These are phyloP conservation scores for Tenebrosternarchus preto DNA, from an alignment of 2,113 vertebrate genomes.

Conservation along the genomic window DNA sequence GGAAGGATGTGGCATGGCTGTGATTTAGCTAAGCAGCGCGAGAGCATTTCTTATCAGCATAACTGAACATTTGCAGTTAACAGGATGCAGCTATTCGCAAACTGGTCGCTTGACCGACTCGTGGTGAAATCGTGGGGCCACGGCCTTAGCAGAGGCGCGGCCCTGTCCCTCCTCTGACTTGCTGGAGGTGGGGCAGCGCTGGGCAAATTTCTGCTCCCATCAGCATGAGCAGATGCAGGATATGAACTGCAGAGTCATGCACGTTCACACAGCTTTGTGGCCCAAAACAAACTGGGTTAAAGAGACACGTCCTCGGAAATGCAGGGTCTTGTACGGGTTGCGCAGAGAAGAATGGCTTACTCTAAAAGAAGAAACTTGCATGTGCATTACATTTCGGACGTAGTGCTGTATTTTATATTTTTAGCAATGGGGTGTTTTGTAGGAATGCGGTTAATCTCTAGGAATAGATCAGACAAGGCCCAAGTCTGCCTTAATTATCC, in stretches of 20 bases:
- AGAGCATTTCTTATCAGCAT: conserved; percentile 35
- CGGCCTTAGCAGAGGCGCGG: background rate
- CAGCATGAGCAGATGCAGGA: conserved; percentile 39
- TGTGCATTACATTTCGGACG: too few species aligned
- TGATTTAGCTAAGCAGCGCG: conserved; percentile 22
- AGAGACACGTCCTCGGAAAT: background rate
- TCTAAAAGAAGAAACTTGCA: background rate
- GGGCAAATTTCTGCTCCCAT: conserved; percentile 26
- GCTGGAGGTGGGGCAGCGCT: conserved; percentile 4
- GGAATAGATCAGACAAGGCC: background rate
- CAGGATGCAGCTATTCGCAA: conserved; percentile 35
- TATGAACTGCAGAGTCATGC: conserved; percentile 16
- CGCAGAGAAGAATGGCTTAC: background rate
- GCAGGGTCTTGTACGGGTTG: background rate
- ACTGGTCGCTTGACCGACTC: conserved; percentile 31
- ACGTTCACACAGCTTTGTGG: conserved; percentile 5
- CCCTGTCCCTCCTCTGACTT: background rate
- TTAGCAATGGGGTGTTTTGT: background rate
- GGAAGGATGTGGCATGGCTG: background rate
- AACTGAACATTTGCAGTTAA: background rate
- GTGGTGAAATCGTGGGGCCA: background rate
- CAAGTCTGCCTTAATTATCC: conserved; percentile 16
- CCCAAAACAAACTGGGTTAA: background rate
- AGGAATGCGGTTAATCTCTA: background rate
- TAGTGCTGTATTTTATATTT: background rate